Conservation (phyloP, 92 coral and sea anemone genomes). For the Scolanthus callimorphus region DNA sequence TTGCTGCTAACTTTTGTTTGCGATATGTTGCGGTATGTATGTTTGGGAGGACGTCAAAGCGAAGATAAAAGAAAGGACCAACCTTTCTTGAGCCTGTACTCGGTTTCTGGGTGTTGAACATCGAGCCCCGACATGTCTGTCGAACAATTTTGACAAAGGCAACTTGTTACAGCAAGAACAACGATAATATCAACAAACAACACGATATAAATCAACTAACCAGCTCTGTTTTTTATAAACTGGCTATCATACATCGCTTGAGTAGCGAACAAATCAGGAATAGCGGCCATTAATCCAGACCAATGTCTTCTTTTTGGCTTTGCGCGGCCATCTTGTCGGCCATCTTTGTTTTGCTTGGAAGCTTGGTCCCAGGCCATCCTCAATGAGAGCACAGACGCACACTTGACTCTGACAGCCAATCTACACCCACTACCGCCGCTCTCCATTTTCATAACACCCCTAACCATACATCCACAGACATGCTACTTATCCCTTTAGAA, state of each 20-base stretch:
- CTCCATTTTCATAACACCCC: too few relatives aligned
- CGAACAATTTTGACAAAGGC: neutral
- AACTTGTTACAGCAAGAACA: neutral
- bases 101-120: conserved; percentile 73
- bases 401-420: too few relatives aligned
- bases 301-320: neutral
- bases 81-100: conserved; percentile 79
- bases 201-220: conserved; percentile 1
- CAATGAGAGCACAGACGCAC: too few relatives aligned
- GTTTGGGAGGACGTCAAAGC: too few relatives aligned
- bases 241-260: conserved; percentile 81
- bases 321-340: conserved; percentile 1
- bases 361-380: neutral
- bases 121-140: conserved; percentile 58
- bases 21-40: too few relatives aligned
- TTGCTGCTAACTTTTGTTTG: too few relatives aligned
- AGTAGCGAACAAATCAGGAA: conserved; percentile 60
- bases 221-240: conserved; percentile 28
- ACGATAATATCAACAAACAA: neutral
- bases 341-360: conserved; percentile 11
- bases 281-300: conserved; percentile 48
- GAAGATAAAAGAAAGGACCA: too few relatives aligned
- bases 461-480: too few relatives aligned
- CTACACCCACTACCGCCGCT: too few relatives aligned
- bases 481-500: too few relatives aligned